Percentiles rank a stretch among this genome's conserved stretches.
Evolutionary conservation across 2,113 vertebrate species (phyloP).

Genomic region (Felis chaus): DNA sequence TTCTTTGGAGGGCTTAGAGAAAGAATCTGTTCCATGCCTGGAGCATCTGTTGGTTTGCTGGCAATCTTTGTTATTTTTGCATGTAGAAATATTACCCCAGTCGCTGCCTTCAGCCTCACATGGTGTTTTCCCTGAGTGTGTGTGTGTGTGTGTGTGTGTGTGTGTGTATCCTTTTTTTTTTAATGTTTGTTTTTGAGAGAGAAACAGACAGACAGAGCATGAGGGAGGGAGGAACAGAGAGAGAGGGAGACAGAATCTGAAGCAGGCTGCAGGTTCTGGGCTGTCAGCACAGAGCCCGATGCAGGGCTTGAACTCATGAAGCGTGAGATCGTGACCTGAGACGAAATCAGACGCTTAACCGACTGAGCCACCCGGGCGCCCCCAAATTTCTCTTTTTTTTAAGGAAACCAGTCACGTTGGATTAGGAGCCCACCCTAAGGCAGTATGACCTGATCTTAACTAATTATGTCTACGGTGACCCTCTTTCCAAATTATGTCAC

Average conservation of each 20-base stretch:
- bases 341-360: too few species aligned
- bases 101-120: neutral
- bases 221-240: too few species aligned
- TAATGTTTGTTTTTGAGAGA: too few species aligned
- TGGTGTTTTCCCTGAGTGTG: neutral
- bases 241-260: too few species aligned
- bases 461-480: neutral
- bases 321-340: too few species aligned
- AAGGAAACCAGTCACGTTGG: neutral
- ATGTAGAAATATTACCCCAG: neutral
- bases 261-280: too few species aligned
- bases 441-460: neutral
- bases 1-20: neutral
- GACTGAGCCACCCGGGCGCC: too few species aligned
- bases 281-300: too few species aligned
- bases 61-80: neutral
- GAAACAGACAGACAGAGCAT: too few species aligned
- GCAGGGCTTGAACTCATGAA: too few species aligned
- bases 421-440: neutral
- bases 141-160: neutral
- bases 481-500: neutral
- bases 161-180: too few species aligned
- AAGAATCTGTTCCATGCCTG: neutral
- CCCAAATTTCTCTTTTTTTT: neutral
- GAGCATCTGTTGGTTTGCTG: neutral